Percentiles rank a stretch among this genome's conserved stretches.
These are phyloP conservation scores for Lepidurus couesii DNA, from an alignment of 1,140 invertebrate species.

Conservation along the genomic window DNA sequence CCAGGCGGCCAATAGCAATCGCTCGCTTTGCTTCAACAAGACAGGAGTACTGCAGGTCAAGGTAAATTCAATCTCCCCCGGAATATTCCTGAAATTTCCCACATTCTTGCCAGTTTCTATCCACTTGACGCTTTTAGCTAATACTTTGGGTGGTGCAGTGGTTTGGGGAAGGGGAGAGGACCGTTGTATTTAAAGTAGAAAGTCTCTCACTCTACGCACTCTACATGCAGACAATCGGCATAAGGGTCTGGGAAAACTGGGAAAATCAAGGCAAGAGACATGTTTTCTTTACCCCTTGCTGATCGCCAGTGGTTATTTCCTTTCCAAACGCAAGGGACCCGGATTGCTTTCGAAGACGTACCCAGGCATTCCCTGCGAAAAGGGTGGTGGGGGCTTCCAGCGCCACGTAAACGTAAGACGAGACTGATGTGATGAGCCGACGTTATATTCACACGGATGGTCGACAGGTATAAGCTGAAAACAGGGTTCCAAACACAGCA, in stretches of 20 bases:
- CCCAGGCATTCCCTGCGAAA: not conserved
- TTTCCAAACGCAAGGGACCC: not conserved
- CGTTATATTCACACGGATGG: not conserved
- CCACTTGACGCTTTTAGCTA: not conserved
- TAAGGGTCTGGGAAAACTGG: not conserved
- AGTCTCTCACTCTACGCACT: not conserved
- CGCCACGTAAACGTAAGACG: not conserved
- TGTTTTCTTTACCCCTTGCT: not conserved
- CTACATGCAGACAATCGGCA: not conserved
- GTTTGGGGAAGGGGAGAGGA: not conserved
- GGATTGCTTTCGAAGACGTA: not conserved
- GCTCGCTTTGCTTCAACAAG: not conserved
- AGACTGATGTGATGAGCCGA: not conserved
- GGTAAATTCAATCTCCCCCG: not conserved
- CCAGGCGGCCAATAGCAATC: not conserved
- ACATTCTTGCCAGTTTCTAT: not conserved
- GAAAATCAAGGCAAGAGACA: not conserved
- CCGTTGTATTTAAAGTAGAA: not conserved
- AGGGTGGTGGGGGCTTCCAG: not conserved
- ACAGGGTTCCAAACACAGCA: not conserved
- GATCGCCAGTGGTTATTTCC: not conserved
- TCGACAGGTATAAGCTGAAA: not conserved
- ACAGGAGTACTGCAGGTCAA: not conserved
- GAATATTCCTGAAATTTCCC: not conserved
- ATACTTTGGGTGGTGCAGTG: not conserved